A percentile compares a stretch with the other conserved stretches of the same genome.
phyloP scores from a whole-genome alignment of 2,888 invertebrate species.

The Dryobota labecula region DNA sequence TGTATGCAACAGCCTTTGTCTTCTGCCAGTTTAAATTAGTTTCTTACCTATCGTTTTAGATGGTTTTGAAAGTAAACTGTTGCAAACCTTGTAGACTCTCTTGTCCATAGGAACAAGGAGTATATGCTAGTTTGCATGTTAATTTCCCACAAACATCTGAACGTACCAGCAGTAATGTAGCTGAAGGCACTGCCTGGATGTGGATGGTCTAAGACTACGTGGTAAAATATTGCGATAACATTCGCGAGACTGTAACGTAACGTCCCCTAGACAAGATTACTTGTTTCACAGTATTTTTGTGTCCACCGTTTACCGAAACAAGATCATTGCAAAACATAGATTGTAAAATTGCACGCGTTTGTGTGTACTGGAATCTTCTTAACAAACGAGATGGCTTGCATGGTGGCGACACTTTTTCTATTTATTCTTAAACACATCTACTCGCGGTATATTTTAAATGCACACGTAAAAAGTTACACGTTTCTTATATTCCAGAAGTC shows the following conservation, averaged over 20 bases:
- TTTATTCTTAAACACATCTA: conserved; percentile 13
- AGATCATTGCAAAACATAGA: neutral
- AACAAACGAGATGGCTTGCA: conserved; percentile 7
- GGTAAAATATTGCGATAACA: conserved; percentile 9
- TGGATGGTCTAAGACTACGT: conserved; percentile 68
- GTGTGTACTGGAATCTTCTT: neutral
- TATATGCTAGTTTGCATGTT: conserved; percentile 75
- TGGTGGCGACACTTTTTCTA: neutral
- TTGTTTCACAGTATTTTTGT: conserved; percentile 11
- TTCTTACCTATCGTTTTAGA: neutral
- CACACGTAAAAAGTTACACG: conserved; percentile 11
- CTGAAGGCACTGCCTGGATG: conserved; percentile 86
- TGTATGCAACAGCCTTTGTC: conserved; percentile 31
- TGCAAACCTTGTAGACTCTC: conserved; percentile 73
- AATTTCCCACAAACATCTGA: conserved; percentile 85
- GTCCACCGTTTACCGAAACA: neutral
- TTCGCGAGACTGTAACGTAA: conserved; percentile 20
- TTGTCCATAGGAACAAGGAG: conserved; percentile 70
- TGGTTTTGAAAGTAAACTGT: conserved; percentile 61
- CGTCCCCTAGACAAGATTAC: conserved; percentile 41
- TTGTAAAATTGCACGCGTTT: neutral
- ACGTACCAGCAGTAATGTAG: conserved; percentile 77
- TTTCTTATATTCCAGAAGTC: conserved; percentile 46
- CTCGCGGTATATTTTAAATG: conserved; percentile 8
- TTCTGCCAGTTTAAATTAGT: conserved; percentile 8